phyloP scores from a whole-genome alignment of 2,797 vertebrate genomes.

The Esox masquinongy region DNA sequence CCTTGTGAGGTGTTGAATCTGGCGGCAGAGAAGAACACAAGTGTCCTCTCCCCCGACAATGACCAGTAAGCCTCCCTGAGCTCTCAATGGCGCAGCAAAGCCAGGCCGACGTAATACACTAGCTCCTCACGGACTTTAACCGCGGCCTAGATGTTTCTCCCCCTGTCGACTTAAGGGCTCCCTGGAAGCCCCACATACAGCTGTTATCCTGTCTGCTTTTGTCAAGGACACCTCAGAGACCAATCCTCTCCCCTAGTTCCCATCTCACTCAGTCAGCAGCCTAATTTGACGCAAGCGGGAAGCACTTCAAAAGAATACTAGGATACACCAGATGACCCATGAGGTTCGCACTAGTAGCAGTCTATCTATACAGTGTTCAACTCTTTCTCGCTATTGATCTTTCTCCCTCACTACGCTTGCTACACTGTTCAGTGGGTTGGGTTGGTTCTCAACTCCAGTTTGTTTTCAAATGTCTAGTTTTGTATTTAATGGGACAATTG shows the following conservation, averaged over 20 bases:
- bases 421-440: neutral
- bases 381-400: neutral
- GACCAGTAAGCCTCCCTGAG: neutral
- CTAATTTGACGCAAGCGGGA: constrained; percentile 4
- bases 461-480: no score
- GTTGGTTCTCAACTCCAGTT: no score
- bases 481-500: neutral
- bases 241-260: constrained; percentile 9
- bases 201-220: constrained; percentile 16
- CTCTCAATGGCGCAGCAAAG: neutral
- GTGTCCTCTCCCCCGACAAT: neutral
- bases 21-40: neutral
- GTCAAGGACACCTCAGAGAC: constrained; percentile 24
- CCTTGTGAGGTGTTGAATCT: constrained; percentile 2
- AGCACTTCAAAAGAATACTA: constrained; percentile 4
- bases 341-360: constrained; percentile 2
- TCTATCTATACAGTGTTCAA: neutral
- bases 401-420: neutral
- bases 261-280: constrained; percentile 30
- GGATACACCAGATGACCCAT: constrained; percentile 13
- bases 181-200: constrained; percentile 31
- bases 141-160: constrained; percentile 11
- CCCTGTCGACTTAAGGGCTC: constrained; percentile 27
- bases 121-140: constrained; percentile 13
- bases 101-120: neutral